Conservation (phyloP, 2,113 vertebrate species). For the Urocolius indicus region DNA sequence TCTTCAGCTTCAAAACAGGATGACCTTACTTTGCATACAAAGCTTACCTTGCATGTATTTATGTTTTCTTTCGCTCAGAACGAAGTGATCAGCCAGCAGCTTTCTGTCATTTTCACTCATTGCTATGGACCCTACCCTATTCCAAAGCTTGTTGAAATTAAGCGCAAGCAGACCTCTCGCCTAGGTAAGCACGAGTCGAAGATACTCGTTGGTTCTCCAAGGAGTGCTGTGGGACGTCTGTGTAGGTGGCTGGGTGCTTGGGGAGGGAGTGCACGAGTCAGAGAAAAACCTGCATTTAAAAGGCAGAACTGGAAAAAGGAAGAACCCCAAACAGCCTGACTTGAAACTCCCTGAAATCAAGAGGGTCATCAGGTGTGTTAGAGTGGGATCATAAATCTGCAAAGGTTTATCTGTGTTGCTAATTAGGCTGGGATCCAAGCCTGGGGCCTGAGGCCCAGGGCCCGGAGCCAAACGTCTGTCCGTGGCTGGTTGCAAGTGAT, state of each 20-base stretch:
- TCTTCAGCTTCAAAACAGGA: conserved; percentile 4
- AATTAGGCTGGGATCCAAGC: not conserved
- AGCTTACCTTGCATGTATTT: not conserved
- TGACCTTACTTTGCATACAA: not conserved
- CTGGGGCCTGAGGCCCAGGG: not conserved
- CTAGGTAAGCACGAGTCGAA: conserved; percentile 81
- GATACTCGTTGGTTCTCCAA: accelerated
- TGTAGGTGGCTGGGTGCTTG: not conserved
- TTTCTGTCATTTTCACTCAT: conserved; percentile 94
- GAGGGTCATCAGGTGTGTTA: not conserved
- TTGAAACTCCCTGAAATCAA: not conserved
- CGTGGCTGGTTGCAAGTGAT: not conserved
- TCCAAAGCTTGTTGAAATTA: conserved; percentile 96
- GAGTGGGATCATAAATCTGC: not conserved
- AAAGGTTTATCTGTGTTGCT: not conserved
- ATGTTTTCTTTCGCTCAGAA: conserved; percentile 80
- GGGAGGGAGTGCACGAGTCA: not conserved
- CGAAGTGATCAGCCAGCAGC: conserved; percentile 97
- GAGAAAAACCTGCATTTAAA: not conserved
- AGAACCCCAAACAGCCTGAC: not conserved
- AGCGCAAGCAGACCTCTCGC: conserved; percentile 93
- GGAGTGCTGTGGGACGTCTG: not conserved
- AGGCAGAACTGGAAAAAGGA: not conserved
- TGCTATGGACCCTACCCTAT: conserved; percentile 98
- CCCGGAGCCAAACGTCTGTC: not conserved